Evolutionary conservation across 53 echinoderm and acorn worm species (phyloP).

Genomic region (Paracentrotus lividus): DNA sequence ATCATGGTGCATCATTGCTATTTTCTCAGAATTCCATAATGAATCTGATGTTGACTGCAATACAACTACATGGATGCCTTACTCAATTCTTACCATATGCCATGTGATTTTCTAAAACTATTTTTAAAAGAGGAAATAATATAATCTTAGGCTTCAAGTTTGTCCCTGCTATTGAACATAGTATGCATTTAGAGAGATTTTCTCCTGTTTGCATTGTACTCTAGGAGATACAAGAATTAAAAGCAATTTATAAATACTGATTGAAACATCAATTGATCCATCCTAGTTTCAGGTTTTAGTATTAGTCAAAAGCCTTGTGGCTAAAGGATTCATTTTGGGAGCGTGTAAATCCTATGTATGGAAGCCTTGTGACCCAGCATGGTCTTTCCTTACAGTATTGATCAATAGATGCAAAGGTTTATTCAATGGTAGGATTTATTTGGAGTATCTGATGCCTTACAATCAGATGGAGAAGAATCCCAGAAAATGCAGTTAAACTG

Average conservation of each 20-base stretch:
- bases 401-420: background rate
- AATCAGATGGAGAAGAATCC: background rate
- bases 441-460: background rate
- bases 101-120: too few species aligned
- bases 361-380: background rate
- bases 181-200: too few species aligned
- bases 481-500: background rate
- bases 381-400: background rate
- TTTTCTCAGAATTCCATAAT: too few species aligned
- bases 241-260: too few species aligned
- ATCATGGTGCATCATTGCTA: background rate
- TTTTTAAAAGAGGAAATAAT: background rate
- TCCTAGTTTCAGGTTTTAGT: background rate
- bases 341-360: background rate
- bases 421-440: background rate
- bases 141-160: too few species aligned
- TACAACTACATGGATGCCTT: too few species aligned
- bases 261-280: background rate
- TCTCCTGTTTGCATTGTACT: background rate
- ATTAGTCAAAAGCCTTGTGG: conserved; percentile 15
- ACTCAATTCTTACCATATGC: too few species aligned
- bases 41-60: too few species aligned
- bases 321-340: background rate
- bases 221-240: too few species aligned
- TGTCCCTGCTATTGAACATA: too few species aligned